Base-by-base conservation (phyloP, 2,888 invertebrate species). In the Eugnorisma glareosa region DNA sequence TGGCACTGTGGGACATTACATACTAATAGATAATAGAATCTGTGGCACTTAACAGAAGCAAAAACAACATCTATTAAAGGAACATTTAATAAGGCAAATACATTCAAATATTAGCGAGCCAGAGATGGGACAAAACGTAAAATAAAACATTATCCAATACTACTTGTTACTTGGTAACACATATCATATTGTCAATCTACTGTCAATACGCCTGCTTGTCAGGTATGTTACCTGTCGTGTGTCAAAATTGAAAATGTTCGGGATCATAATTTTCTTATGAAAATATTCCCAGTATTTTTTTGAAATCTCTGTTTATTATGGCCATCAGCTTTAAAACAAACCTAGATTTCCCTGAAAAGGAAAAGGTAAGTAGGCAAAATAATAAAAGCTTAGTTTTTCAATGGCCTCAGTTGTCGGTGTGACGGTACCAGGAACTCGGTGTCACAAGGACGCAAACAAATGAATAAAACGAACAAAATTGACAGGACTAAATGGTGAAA, bases 401-500 rank as follows among this genome's bases (percentile, higher is more conserved):
- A n/a, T 24, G 72, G 31, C 68, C 68, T 82, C 48, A n/a, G 31
- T 45, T 59, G 31, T 10, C 43, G 13, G 5, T 48, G 45, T 10
- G 48, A 63, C n/a, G 21, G 64, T 77, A 67, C 66, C 74, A 83
- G 84, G 84, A 84, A 83, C 69, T 45, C 21, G 61, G 35, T 31
- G 45, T 37, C 66, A 79, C 72, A 84, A 86, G 87, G 74, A 75
- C 74, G 18, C 31, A 64, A 48, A 64, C 57, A 51, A 70, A 73
- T 71, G 37, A 72, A 69, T 67, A 21, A 67, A 74, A 57, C 57
- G n/a, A 59, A 35, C 35, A 40, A 63, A 51, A 67, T 57, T 69
- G 84, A 72, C 73, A 82, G 15, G 66, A 77, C 48, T 48, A 73
- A 79, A 86, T 73, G 59, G 73, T 73, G 64, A 48, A 64, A 72